Evolutionary conservation across 2,888 invertebrate genomes (phyloP).

Genomic region (Tenthredo scrophulariae): DNA sequence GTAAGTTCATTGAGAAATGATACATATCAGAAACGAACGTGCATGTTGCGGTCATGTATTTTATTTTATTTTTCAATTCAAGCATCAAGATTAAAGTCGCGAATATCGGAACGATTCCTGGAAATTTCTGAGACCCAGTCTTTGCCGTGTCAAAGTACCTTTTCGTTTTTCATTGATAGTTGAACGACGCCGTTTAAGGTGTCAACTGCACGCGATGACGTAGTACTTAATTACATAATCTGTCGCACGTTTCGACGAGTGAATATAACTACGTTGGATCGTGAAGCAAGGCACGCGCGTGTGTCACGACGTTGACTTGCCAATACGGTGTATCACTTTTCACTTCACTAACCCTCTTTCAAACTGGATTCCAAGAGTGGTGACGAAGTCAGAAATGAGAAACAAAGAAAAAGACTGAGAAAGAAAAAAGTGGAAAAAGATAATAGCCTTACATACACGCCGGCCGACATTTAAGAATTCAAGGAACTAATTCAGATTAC

Average conservation of each 20-base stretch:
- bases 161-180: not conserved
- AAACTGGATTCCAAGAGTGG: not conserved
- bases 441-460: not conserved
- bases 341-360: not conserved
- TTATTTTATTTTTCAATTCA: not conserved
- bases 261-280: slow-evolving; percentile 9
- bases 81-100: not conserved
- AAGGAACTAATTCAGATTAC: not conserved
- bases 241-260: slow-evolving; percentile 6
- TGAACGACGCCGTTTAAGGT: slow-evolving; percentile 1
- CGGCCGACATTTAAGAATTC: not conserved
- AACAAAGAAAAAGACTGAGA: not conserved
- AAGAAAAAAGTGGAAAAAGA: not conserved
- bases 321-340: slow-evolving; percentile 3
- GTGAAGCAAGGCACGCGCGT: slow-evolving; percentile 32
- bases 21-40: not conserved
- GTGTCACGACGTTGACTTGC: not conserved
- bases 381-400: not conserved
- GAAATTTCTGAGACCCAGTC: not conserved
- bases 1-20: not conserved
- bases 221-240: slow-evolving; percentile 28
- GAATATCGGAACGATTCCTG: not conserved
- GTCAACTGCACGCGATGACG: slow-evolving; percentile 6
- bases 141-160: not conserved
- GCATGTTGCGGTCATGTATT: too few species aligned